Evolutionary conservation across 2,797 vertebrate species (phyloP), one percentile per base, ranked within the genome.

Genomic region (Dermochelys coriacea): DNA sequence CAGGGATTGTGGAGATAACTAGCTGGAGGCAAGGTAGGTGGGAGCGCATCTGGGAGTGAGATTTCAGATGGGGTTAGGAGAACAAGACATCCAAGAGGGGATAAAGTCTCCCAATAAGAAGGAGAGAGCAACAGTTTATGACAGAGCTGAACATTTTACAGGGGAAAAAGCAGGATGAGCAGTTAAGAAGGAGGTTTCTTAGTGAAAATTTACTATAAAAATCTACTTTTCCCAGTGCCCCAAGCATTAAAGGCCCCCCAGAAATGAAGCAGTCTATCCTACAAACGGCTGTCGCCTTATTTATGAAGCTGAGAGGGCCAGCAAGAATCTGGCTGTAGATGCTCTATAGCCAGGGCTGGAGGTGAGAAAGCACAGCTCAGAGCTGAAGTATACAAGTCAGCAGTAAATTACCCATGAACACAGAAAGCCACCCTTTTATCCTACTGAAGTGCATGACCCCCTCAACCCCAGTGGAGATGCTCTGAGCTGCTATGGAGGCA

Each of bases 331-430:
- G 49, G 37, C 12, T 84, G 52, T 18, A 54, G 83, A 93, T 89
- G 34, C 83, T 54, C 78, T n/a, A 41, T 57, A 94, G 41, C 51
- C 74, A 49, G 49, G 61, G 31, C 75, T 93, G 41, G 50, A 91
- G 71, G 5, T 83, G 52, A 27, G 47, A 91, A 94, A 93, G 78
- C 52, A 78, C n/a, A 89, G 34, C 8, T 89, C 51, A 61, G 31
- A 16, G 0, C 57, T 86, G 77, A 88, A 59, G 59, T 49, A 18
- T 50, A 47, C 8, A 10, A 37, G 5, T 57, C 55, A 93, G 47
- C 34, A 87, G 71, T 86, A 93, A 95, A 91, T 64, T 86, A 79
- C 5, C 1, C 0, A 0, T 19, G 45, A 84, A 31, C 5, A 2
- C 29, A 61, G 0, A 1, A 91, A 89, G 29, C 64, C 0, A 0